Evolutionary conservation across 1,140 invertebrate genomes (phyloP).

Genomic region (Bursaphelenchus mucronatus): DNA sequence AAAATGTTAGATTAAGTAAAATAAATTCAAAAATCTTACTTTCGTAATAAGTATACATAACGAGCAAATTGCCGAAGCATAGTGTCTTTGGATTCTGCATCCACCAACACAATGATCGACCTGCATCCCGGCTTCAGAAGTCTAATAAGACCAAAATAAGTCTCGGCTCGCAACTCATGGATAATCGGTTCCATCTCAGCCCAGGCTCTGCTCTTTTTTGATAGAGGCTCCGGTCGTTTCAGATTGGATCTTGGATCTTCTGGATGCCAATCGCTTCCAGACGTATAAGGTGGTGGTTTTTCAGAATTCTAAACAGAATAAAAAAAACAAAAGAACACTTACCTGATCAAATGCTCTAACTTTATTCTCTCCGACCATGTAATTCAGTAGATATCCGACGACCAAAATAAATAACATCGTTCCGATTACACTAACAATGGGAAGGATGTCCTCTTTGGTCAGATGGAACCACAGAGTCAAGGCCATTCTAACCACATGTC

Average conservation of each 20-base stretch:
- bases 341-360: conserved; percentile 1
- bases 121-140: conserved; percentile 88
- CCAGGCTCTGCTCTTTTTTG: conserved; percentile 26
- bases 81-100: conserved; percentile 77
- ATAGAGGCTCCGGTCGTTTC: background rate
- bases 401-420: conserved; percentile 55
- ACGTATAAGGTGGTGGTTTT: conserved; percentile 20
- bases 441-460: conserved; percentile 50
- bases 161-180: conserved; percentile 86
- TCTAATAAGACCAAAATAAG: conserved; percentile 86
- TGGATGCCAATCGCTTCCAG: conserved; percentile 50
- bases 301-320: conserved; percentile 4
- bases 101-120: conserved; percentile 82
- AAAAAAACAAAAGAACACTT: conserved; percentile 1
- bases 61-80: conserved; percentile 84
- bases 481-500: conserved; percentile 34
- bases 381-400: conserved; percentile 47
- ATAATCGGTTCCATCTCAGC: conserved; percentile 63
- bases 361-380: conserved; percentile 21
- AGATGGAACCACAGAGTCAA: conserved; percentile 51
- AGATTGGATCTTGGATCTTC: conserved; percentile 48
- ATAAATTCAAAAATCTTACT: conserved; percentile 66
- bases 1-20: conserved; percentile 30
- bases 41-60: conserved; percentile 87
- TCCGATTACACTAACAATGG: conserved; percentile 53